Evolutionary conservation across 2,113 vertebrate species (phyloP).

Genomic region (Antigone vipio): DNA sequence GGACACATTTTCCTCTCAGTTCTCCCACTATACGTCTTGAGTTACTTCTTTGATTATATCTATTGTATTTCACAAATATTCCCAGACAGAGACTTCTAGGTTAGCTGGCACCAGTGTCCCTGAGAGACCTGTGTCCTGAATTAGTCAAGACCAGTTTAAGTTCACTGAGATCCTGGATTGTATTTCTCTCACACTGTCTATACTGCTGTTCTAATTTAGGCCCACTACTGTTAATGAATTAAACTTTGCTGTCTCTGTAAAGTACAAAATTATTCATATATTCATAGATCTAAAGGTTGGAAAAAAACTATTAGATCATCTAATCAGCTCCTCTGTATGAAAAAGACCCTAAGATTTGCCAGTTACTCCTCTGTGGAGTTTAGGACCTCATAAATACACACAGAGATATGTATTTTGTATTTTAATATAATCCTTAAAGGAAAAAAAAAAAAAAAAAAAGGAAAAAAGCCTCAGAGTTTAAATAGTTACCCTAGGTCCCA

Average conservation of each 20-base stretch:
- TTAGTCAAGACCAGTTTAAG: neutral
- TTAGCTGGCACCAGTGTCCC: neutral
- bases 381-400: neutral
- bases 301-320: neutral
- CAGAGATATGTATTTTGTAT: neutral
- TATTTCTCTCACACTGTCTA: neutral
- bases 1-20: neutral
- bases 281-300: neutral
- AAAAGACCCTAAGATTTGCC: neutral
- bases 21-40: neutral
- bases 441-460: no score
- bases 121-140: neutral
- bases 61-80: neutral
- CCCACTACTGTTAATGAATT: neutral
- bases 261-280: neutral
- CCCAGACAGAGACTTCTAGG: neutral
- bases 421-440: neutral
- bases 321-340: rapidly evolving
- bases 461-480: neutral
- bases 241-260: neutral
- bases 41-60: neutral
- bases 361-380: neutral
- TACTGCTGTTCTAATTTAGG: neutral
- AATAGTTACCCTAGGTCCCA: neutral
- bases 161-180: neutral